These are phyloP conservation scores for Oncopodura yosiiana DNA, from an alignment of 1,140 invertebrate species.

Conservation along the genomic window DNA sequence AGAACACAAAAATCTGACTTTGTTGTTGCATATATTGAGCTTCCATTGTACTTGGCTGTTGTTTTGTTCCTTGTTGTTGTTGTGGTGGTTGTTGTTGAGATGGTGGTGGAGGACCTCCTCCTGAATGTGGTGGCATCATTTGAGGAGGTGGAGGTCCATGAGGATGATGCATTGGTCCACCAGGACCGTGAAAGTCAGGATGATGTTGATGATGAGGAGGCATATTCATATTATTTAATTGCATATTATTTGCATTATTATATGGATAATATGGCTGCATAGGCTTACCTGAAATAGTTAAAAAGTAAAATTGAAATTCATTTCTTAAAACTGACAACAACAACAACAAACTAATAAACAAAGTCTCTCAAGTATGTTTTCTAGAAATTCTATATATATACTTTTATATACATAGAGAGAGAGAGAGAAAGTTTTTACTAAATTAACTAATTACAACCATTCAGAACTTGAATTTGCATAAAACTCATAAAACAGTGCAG, in stretches of 20 bases:
- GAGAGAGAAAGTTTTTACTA: too few relatives aligned
- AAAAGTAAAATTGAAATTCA: background rate
- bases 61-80: constrained; percentile 41
- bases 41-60: constrained; percentile 67
- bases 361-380: too few relatives aligned
- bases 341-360: background rate
- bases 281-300: constrained; percentile 28
- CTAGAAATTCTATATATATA: too few relatives aligned
- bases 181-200: constrained; percentile 11
- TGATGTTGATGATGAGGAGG: constrained; percentile 12
- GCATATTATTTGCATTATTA: constrained; percentile 34
- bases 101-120: constrained; percentile 3
- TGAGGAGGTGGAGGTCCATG: constrained; percentile 6
- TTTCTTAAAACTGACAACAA: background rate
- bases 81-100: constrained; percentile 1
- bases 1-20: constrained; percentile 97
- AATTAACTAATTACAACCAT: too few relatives aligned
- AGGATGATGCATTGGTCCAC: constrained; percentile 6
- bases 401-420: too few relatives aligned
- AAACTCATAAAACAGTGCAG: too few relatives aligned
- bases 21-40: constrained; percentile 87
- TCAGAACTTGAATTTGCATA: too few relatives aligned
- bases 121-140: too few relatives aligned
- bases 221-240: constrained; percentile 21
- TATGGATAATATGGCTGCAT: constrained; percentile 33